Conservation (phyloP, 2,888 invertebrate species). For the Charanyca ferruginea region DNA sequence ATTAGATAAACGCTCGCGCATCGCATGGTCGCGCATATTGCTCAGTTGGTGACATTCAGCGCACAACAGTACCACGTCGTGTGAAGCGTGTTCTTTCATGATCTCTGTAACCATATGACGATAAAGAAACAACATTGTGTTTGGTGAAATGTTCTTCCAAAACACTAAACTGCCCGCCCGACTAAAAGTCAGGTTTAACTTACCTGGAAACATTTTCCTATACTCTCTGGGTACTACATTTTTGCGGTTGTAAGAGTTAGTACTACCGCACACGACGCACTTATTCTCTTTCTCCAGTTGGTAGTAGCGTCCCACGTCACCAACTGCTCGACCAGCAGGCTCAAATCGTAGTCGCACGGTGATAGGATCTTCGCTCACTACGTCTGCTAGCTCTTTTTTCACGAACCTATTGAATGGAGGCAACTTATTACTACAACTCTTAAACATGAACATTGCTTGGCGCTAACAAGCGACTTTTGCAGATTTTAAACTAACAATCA, state of each 20-base stretch:
- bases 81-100: constrained; percentile 95
- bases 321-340: constrained; percentile 94
- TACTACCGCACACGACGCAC: constrained; percentile 95
- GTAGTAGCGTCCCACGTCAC: constrained; percentile 94
- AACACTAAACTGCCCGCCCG: too few relatives aligned
- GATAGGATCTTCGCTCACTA: constrained; percentile 88
- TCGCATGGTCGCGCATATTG: constrained; percentile 92
- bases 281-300: constrained; percentile 93
- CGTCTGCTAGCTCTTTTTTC: constrained; percentile 85
- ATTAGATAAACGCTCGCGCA: constrained; percentile 91
- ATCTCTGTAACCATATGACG: constrained; percentile 80
- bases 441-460: background rate
- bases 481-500: too few relatives aligned
- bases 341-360: constrained; percentile 94
- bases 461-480: too few relatives aligned
- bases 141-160: background rate
- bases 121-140: background rate
- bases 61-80: constrained; percentile 95
- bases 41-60: constrained; percentile 93
- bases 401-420: constrained; percentile 83
- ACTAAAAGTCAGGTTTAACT: constrained; percentile 41
- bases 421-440: background rate
- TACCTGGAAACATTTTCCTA: constrained; percentile 94
- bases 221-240: constrained; percentile 96
- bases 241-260: constrained; percentile 93